Conservation (phyloP, 2,797 vertebrate genomes). For the Enteromius thamalakanensis region DNA sequence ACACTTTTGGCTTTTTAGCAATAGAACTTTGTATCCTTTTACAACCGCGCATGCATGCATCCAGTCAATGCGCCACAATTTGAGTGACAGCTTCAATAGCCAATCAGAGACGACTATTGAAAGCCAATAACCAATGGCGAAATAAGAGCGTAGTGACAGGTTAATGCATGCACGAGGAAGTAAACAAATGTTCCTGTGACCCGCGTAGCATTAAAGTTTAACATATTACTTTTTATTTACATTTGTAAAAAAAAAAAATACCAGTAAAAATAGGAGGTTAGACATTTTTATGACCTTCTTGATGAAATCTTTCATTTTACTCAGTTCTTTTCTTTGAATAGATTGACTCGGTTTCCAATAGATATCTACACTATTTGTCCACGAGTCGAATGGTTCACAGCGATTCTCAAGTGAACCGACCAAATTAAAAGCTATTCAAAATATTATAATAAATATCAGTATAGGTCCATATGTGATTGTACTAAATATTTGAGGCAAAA, state of each 20-base stretch:
- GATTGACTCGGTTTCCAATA: neutral
- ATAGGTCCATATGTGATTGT: too few species aligned
- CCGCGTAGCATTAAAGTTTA: neutral
- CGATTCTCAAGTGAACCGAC: neutral
- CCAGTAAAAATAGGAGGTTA: neutral
- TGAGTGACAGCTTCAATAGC: conserved; percentile 43
- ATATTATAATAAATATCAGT: neutral
- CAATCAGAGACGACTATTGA: conserved; percentile 37
- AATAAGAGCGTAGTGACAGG: neutral
- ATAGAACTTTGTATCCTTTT: neutral
- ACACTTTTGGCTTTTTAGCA: neutral
- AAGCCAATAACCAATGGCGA: neutral
- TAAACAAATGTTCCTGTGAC: neutral
- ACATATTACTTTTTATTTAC: neutral
- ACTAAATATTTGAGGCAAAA: neutral
- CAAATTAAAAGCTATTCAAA: neutral
- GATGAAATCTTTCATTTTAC: neutral
- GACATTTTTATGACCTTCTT: too few species aligned
- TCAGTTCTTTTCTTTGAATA: neutral
- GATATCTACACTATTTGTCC: neutral
- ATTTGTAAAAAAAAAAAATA: neutral
- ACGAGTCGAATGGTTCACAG: neutral
- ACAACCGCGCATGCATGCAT: neutral
- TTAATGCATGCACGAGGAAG: conserved; percentile 32
- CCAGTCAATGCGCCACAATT: neutral